Evolutionary conservation across 1,140 invertebrate genomes (phyloP), one percentile per base, ranked within the genome.

Genomic region (Drosophila setifemur): DNA sequence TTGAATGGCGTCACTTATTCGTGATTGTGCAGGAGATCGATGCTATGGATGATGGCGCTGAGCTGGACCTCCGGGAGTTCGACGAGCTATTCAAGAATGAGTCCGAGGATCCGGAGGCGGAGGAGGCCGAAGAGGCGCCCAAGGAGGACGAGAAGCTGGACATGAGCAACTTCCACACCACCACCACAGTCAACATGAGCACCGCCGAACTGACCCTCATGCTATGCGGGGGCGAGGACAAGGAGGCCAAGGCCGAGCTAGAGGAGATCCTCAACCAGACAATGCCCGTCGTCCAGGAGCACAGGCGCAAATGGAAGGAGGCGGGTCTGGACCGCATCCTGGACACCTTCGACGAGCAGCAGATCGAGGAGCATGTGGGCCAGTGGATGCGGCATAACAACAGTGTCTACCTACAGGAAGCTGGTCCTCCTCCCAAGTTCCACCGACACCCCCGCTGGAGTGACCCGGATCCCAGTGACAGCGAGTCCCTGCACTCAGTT

Each of bases 341-440:
- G 0, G 69, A 82, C 28, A 89, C 88, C 6, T 89, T 89, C 25
- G 88, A 89, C 55, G 52, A 49, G 3, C 43, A 79, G 19, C 74
- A 89, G 42, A 89, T 89, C 4, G 79, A 89, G 19, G 42, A 63
- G 9, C 72, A 88, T 35, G 83, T 89, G 7, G 88, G 87, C 5
- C 45, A 44, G 2, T 89, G 87, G 87, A 21, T 89, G 52, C 71
- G 75, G 0, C 78, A 78, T 1, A 39, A 89, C 21, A 87, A 88
- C 37, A 85, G 60, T 28, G 16, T 49, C 5, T 71, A 72, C 18
- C 16, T 61, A 14, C 45, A 71, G 3, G 42, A 31, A 16, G 5
- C 21, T 23, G 21, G 21, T 3, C 0, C 14, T 0, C 28, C 50
- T 1, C 12, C 35, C 1, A 60, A 60, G 6, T 58, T 12, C 31